phyloP scores from a whole-genome alignment of 2,113 vertebrate genomes.

The Natator depressus region DNA sequence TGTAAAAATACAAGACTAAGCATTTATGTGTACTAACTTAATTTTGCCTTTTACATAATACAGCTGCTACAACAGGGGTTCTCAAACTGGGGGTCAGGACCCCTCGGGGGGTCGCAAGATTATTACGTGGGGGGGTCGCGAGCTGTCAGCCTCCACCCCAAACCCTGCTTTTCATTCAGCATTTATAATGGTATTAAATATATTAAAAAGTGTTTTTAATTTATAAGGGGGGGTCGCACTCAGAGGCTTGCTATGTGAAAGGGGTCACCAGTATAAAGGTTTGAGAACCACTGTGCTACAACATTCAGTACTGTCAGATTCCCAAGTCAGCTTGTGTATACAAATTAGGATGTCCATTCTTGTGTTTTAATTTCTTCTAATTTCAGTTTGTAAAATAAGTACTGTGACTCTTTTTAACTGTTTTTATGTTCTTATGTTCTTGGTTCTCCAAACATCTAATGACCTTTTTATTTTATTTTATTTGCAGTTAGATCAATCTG shows the following conservation, averaged over 20 bases:
- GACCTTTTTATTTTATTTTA: not conserved
- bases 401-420: not conserved
- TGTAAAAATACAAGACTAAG: not conserved
- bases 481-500: slow-evolving; percentile 91
- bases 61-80: not conserved
- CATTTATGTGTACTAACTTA: not conserved
- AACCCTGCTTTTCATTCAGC: too few relatives aligned
- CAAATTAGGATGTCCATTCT: not conserved
- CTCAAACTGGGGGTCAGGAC: too few relatives aligned
- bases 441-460: slow-evolving; percentile 4
- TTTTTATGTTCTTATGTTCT: too few relatives aligned
- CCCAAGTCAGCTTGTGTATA: not conserved
- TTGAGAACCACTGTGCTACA: not conserved
- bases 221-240: too few relatives aligned
- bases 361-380: not conserved
- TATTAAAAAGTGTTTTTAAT: too few relatives aligned
- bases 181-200: too few relatives aligned
- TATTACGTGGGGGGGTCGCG: too few relatives aligned
- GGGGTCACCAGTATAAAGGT: too few relatives aligned
- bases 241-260: too few relatives aligned
- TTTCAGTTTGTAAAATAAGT: not conserved
- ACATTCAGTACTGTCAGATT: not conserved
- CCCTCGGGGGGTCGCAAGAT: too few relatives aligned
- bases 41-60: not conserved
- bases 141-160: too few relatives aligned